Evolutionary conservation across 2,797 vertebrate species (phyloP), one percentile per base, ranked within the genome.

Genomic region (Sebastes hubbsi): DNA sequence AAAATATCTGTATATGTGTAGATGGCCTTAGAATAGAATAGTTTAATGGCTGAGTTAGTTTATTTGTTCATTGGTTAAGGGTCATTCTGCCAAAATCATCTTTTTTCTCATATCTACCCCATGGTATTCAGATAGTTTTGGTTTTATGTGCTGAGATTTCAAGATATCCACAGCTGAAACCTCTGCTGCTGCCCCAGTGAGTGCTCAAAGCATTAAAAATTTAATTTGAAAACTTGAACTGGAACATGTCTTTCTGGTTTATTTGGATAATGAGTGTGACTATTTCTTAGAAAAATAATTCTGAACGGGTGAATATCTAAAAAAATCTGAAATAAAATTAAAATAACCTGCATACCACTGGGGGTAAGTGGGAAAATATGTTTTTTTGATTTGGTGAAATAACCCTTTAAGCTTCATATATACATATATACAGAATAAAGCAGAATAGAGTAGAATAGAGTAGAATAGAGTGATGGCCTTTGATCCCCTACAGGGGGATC

Each of bases 401-500:
- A 52, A 60, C 22, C 18, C 25, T 73, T 67, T 63, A 59, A 49
- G 54, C 30, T 55, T 52, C 24, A 77, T 58, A 3, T 56, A 27
- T 24, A 66, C 20, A 29, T 20, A 78, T 61, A 4, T 56, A 46
- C 29, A 56, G 52, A 77, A 76, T 49, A 71, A 59, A 81, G 62
- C 46, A 76, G 22, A 36, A 36, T 36, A 36, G 34, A 36, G 34
- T 34, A 34, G 32, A 85, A 80, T 8, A 66, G 73, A 85, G 66
- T n/a, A 25, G 25, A 25, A 25, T 25, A 25, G 25, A 25, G 25
- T 25, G 72, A 81, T 85, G 87, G 87, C 88, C 89, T 94, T 75
- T 90, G 94, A 92, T 96, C 87, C 96, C 94, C 95, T 91, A 88
- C 94, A 95, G 94, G 94, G 95, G 91, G 94, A 92, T 88, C 88